Evolutionary conservation across 2,113 vertebrate genomes (phyloP), one percentile per base, ranked within the genome.

Genomic region (Phylloscopus whistleri): DNA sequence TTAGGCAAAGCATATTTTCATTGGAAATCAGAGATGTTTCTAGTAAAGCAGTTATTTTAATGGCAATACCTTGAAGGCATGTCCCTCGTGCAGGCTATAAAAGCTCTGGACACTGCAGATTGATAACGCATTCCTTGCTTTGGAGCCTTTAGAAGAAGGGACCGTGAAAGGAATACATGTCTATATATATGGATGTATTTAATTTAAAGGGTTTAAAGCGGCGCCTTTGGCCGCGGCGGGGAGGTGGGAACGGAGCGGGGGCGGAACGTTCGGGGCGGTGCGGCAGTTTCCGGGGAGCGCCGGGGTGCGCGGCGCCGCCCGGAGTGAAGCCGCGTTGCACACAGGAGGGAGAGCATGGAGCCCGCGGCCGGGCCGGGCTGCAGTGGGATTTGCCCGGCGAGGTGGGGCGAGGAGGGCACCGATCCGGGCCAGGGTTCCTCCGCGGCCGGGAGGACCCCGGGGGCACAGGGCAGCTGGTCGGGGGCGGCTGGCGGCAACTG

Each of bases 331-430:
- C 9, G 87, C 22, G 58, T 3, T 62, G 24, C 91, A 51, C 78
- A 10, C 46, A 1, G 11, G 6, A 7, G 19, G 9, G n/a, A 4
- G 4, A 9, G 11, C 44, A 90, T 94, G 95, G 92, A 87, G 55
- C 2, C 64, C 10, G 58, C 7, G 39, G 64, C 4, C 3, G n/a
- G 13, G 8, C 13, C 27, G 7, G 75, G 27, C 18, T 1, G 6
- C 12, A 26, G 11, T 1, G 20, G 2, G 2, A 0, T 41, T 5
- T 31, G 39, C 39, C n/a, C 31, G 10, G 21, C n/a, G 1, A 20
- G 26, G 43, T 31, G 31, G 35, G 49, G 3, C 15, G 3, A 46
- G 18, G 23, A 33, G 2, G 9, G 1, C 68, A 7, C 33, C 33
- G 33, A 30, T 2, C 19, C 46, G 28, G 48, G 7, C 4, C 87